Base-by-base conservation (phyloP, 2,113 vertebrate genomes). In the Thinocorus orbignyianus region DNA sequence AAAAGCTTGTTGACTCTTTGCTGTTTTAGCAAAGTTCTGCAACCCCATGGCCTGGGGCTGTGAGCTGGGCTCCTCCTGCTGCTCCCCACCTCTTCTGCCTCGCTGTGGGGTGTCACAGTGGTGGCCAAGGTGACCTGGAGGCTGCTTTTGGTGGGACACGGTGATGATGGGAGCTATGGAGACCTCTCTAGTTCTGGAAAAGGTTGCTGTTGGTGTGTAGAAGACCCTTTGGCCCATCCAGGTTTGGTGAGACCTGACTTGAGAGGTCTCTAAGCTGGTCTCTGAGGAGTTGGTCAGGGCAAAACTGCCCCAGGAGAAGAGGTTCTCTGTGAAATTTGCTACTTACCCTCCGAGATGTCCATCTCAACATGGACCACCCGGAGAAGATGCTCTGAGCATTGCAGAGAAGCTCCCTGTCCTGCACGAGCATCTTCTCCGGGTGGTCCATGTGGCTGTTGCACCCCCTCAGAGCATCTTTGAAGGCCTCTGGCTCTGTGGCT, bases 101-200 rank as follows among this genome's bases (percentile, higher is more conserved):
- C 7, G 1, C 62, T 3, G 13, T 1, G n/a, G 62, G 18, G 41
- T 17, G 51, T 22, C 9, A 7, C 1, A 52, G 58, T 48, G 16
- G 64, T 1, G 52, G 24, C 44, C 3, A n/a, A 48, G 70, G 70
- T 11, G 60, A 17, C 2, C 9, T 5, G 26, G 58, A 41, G 62
- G 18, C 68, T 72, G 88, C 64, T 41, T 23, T 14, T 11, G 65
- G 57, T 48, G 82, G 68, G n/a, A 41, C 3, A 0, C 9, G 46
- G 65, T 46, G 69, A 7, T 1, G 1, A 0, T 2, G 41, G 65
- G 31, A 17, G 37, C 79, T 20, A 1, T 0, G 0, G 25, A 42
- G 55, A 35, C 39, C 41, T 64, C 35, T 70, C 2, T 33, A 30
- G 46, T 49, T 23, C 52, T 71, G 66, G 42, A 31, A 16, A 12